Evolutionary conservation across 2,797 vertebrate species (phyloP).

Genomic region (Antrozous pallidus): DNA sequence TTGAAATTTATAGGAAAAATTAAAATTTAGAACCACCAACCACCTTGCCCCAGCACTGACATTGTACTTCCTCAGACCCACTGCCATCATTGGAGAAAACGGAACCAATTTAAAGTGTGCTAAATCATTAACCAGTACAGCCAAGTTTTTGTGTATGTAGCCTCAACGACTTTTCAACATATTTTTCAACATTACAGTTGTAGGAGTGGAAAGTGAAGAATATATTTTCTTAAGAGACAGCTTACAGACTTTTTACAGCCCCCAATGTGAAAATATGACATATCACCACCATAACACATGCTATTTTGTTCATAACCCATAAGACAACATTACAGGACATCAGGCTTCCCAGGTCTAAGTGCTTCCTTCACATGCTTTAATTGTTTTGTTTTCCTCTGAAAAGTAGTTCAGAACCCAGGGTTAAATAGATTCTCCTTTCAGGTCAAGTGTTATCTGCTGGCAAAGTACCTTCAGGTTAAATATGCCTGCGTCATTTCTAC

Average conservation of each 20-base stretch:
- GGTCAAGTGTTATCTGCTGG: conserved; percentile 16
- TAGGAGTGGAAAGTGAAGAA: conserved; percentile 32
- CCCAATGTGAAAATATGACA: not conserved
- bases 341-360: not conserved
- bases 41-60: not conserved
- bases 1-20: conserved; percentile 9
- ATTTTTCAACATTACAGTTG: conserved; percentile 6
- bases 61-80: conserved; percentile 1
- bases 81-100: not conserved
- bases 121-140: conserved; percentile 1
- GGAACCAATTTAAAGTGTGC: not conserved
- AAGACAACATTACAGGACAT: not conserved
- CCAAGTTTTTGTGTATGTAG: not conserved
- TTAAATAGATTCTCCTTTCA: conserved; percentile 23
- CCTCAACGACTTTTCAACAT: not conserved
- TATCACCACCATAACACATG: not conserved
- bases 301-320: not conserved
- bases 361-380: not conserved
- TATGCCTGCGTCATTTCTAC: not conserved
- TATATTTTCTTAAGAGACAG: conserved; percentile 13
- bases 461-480: conserved; percentile 50
- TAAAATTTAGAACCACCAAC: not conserved
- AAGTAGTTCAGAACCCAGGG: not conserved
- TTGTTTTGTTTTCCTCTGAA: not conserved
- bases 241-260: not conserved